phyloP scores from a whole-genome alignment of 2,797 vertebrate genomes.

The Adrianichthys oophorus region DNA sequence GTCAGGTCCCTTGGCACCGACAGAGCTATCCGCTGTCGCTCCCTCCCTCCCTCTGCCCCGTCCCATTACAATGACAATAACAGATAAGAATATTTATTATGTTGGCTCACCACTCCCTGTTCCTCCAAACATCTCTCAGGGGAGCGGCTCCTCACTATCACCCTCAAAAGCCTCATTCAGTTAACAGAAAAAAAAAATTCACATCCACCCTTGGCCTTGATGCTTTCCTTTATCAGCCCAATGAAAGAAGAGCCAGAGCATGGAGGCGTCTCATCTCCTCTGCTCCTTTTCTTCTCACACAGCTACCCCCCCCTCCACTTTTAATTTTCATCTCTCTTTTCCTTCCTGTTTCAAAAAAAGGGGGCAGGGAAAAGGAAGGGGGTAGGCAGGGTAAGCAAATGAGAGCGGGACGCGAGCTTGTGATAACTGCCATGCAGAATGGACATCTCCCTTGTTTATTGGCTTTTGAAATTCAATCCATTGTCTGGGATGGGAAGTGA shows the following conservation, averaged over 20 bases:
- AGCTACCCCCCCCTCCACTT: constrained; percentile 64
- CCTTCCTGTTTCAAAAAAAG: constrained; percentile 66
- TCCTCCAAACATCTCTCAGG: constrained; percentile 75
- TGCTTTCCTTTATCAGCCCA: constrained; percentile 74
- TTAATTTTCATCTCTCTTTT: constrained; percentile 74
- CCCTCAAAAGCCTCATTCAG: constrained; percentile 73
- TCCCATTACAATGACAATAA: constrained; percentile 80
- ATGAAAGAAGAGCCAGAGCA: constrained; percentile 71
- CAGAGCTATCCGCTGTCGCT: constrained; percentile 69
- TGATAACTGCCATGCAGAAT: constrained; percentile 81
- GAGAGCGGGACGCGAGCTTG: constrained; percentile 71
- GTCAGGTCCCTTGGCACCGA: constrained; percentile 69
- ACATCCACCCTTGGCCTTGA: constrained; percentile 74
- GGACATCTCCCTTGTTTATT: constrained; percentile 84
- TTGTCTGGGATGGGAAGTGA: constrained; percentile 80
- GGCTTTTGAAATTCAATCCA: constrained; percentile 84
- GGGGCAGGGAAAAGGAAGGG: constrained; percentile 32
- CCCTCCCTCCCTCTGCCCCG: constrained; percentile 68
- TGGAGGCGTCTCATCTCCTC: constrained; percentile 70
- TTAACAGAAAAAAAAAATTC: constrained; percentile 52
- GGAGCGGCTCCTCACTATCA: constrained; percentile 73
- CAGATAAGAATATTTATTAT: constrained; percentile 81
- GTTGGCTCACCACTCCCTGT: constrained; percentile 75
- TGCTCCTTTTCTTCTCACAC: constrained; percentile 64
- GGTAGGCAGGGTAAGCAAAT: constrained; percentile 51